A percentile compares a stretch with the other conserved stretches of the same genome.
Conservation (phyloP, 2,888 invertebrate species). For the Callyntrura guangdongensis region DNA sequence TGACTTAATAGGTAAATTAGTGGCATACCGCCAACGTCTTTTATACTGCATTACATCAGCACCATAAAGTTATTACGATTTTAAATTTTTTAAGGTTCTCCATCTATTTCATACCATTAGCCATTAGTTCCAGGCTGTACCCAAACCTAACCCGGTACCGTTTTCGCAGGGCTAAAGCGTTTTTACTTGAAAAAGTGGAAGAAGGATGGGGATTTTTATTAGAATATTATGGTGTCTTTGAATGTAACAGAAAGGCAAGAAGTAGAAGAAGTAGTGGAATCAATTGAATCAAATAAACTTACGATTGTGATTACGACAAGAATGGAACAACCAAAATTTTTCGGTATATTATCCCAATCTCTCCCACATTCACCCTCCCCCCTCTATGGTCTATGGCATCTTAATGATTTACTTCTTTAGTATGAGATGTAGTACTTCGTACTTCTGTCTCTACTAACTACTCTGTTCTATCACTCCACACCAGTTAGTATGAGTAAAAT, state of each 20-base stretch:
- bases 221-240: background rate
- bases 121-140: no score
- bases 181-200: background rate
- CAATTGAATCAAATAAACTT: no score
- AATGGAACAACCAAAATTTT: background rate
- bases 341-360: background rate
- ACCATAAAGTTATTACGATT: no score
- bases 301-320: background rate
- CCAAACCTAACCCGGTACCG: no score
- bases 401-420: slow-evolving; percentile 1
- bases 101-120: no score
- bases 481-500: background rate
- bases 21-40: no score
- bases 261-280: no score
- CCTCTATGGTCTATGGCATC: background rate
- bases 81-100: no score
- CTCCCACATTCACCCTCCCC: background rate
- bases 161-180: no score
- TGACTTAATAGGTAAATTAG: no score
- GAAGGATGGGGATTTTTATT: background rate
- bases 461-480: background rate
- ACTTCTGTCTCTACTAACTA: no score
- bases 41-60: no score
- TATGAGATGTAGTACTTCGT: background rate
- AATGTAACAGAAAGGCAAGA: background rate